A percentile compares a stretch with the other conserved stretches of the same genome.
Evolutionary conservation across 2,113 vertebrate genomes (phyloP).

Genomic region (Pterocles orientalis): DNA sequence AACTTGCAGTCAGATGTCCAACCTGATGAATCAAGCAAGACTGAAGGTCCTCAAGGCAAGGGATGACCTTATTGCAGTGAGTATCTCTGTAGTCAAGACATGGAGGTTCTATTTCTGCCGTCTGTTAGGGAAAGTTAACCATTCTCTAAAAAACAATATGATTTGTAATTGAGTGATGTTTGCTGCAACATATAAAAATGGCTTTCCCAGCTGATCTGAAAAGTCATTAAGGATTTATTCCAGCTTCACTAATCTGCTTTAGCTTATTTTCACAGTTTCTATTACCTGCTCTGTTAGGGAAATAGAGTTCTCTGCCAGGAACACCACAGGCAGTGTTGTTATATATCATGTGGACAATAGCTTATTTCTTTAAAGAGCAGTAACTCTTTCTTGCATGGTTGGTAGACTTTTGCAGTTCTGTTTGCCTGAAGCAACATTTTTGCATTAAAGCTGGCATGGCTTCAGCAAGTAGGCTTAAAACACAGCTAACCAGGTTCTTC

Average conservation of each 20-base stretch:
- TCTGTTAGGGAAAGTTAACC: background rate
- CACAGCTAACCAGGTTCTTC: background rate
- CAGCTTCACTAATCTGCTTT: background rate
- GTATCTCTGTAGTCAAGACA: slow-evolving; percentile 52
- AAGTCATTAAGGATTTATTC: background rate
- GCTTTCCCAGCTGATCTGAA: background rate
- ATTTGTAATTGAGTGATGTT: background rate
- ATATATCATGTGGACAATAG: background rate
- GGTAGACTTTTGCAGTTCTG: background rate
- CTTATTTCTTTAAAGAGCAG: background rate
- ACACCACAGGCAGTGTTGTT: background rate
- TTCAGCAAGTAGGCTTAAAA: background rate
- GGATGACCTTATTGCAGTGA: slow-evolving; percentile 95
- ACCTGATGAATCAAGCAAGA: slow-evolving; percentile 97
- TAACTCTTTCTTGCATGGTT: background rate
- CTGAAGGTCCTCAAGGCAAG: slow-evolving; percentile 96
- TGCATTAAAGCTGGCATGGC: background rate
- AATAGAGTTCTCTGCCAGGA: background rate
- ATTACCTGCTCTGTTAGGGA: background rate
- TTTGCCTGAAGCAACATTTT: background rate
- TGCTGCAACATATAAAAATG: background rate
- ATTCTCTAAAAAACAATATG: background rate
- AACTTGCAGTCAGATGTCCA: slow-evolving; percentile 92
- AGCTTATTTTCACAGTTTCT: background rate
- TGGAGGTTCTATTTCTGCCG: background rate